Conservation (phyloP, 1,140 invertebrate species). For the Reticulitermes speratus region DNA sequence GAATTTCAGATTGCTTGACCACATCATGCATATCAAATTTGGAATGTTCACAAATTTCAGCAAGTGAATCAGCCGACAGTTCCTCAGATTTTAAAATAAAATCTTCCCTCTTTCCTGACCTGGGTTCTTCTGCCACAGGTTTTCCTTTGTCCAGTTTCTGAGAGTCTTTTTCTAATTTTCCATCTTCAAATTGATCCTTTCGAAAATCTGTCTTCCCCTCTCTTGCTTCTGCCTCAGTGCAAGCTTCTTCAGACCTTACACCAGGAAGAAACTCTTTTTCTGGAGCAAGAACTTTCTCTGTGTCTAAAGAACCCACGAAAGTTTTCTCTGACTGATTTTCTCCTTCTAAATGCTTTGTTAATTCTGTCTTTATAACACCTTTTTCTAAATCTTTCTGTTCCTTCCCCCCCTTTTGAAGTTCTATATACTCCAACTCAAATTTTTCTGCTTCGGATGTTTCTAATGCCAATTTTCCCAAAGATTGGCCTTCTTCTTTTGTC, state of each 20-base stretch:
- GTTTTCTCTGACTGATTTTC: neutral
- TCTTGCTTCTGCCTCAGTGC: neutral
- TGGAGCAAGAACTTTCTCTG: neutral
- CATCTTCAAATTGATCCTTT: conserved; percentile 25
- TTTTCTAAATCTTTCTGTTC: neutral
- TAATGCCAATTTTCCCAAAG: neutral
- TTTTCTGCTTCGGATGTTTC: neutral
- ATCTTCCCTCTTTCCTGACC: neutral
- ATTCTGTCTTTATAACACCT: neutral
- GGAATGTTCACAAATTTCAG: neutral
- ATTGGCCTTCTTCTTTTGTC: neutral
- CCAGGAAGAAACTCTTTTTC: neutral
- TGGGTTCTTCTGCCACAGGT: neutral
- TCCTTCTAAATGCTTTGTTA: neutral
- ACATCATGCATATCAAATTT: neutral
- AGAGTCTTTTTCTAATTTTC: conserved; percentile 26
- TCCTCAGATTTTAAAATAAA: conserved; percentile 9
- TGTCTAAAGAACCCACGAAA: neutral
- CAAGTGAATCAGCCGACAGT: neutral
- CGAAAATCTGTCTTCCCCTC: neutral
- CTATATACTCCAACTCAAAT: neutral
- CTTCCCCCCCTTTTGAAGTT: neutral
- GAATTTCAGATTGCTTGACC: neutral
- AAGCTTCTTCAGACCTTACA: neutral
- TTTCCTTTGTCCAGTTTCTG: conserved; percentile 16